Base-by-base conservation (phyloP, 2,113 vertebrate species). In the Andinoacara biseriatus region DNA sequence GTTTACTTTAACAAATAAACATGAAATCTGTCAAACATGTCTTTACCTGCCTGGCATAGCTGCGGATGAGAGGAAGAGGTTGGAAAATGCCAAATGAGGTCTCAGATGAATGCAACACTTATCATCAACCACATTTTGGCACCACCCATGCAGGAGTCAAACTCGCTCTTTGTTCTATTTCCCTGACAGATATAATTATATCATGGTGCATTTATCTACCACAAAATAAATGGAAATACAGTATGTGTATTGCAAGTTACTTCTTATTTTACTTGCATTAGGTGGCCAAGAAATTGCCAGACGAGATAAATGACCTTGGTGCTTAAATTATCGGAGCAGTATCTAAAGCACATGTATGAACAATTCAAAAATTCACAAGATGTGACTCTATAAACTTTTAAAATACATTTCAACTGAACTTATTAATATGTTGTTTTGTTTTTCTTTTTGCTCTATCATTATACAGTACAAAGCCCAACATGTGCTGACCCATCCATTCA, bases 1-100 rank as follows among this genome's bases (percentile, higher is more conserved):
- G 60, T 90, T 91, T 90, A 86, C 59, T 90, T 86, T 84, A 40
- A 86, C 4, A 22, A 58, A 75, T 52, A 80, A 89, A 84, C 61
- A 84, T 78, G 46, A 82, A 69, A 81, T 89, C 57, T 65, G 52
- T 86, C 33, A 80, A 76, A 86, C 81, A 0, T 85, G 90, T 89
- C 52, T 84, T 78, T 62, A 83, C 90, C 15, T 88, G 90, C 58
- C 63, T 22, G 61, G 10, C 65, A 11, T 80, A 80, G 74, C 0
- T 59, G 72, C 17, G 78, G 54, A 83, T 80, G 58, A 77, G 54
- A 77, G 52, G 69, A 40, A 75, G 54, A 54, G 49, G 29, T 56
- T 33, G 24, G n/a, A 81, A 83, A 78, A 89, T 85, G 81, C 62
- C 43, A 69, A 75, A 17, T 46, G 58, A 84, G 80, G 67, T 78